Evolutionary conservation across 2,113 vertebrate genomes (phyloP).

Genomic region (Oreochromis niloticus): DNA sequence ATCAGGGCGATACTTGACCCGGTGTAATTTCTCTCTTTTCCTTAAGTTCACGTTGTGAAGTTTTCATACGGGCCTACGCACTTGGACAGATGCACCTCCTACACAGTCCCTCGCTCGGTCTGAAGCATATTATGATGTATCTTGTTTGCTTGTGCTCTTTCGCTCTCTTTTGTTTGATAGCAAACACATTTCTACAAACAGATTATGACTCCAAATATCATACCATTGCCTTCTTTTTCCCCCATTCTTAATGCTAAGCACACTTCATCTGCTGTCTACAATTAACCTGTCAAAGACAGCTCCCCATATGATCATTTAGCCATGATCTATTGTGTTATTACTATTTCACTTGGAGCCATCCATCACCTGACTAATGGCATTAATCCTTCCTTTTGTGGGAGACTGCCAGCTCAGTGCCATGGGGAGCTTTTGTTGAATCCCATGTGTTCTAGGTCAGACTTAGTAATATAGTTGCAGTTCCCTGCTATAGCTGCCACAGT

Average conservation of each 20-base stretch:
- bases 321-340: slow-evolving; percentile 48
- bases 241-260: background rate
- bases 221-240: rapidly evolving
- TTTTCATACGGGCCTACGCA: background rate
- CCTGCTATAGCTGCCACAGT: background rate
- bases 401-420: background rate
- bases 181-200: background rate
- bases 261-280: background rate
- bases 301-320: slow-evolving; percentile 15
- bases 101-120: background rate
- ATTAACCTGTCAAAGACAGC: slow-evolving; percentile 5
- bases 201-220: background rate
- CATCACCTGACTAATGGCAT: slow-evolving; percentile 43
- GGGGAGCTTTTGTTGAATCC: background rate
- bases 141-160: background rate
- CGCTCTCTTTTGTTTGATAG: background rate
- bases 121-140: background rate
- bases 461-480: background rate
- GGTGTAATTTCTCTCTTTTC: background rate
- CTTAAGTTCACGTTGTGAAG: background rate
- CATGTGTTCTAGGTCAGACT: background rate
- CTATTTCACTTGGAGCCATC: slow-evolving; percentile 15
- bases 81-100: background rate
- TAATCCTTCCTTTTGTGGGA: slow-evolving; percentile 31
- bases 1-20: background rate